A percentile compares a stretch with the other conserved stretches of the same genome.
Conservation (phyloP, 2,797 vertebrate species). For the Amazona ochrocephala region DNA sequence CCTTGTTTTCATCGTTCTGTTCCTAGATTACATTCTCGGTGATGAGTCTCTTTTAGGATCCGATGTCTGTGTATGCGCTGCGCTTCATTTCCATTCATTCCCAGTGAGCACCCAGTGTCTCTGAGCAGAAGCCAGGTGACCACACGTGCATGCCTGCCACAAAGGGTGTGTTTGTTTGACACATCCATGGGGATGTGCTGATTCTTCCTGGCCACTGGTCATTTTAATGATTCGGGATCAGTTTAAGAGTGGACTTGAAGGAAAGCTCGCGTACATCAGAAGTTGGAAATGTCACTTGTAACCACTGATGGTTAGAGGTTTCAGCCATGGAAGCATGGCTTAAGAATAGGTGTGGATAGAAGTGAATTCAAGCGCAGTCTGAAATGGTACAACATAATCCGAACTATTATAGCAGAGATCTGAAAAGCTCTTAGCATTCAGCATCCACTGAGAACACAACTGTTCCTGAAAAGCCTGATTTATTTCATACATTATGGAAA, state of each 20-base stretch:
- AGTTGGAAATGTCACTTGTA: not conserved
- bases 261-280: not conserved
- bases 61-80: not conserved
- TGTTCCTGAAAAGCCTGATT: not conserved
- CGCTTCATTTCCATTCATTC: not conserved
- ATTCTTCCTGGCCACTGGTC: not conserved
- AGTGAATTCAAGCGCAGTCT: not conserved
- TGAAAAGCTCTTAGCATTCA: not conserved
- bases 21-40: not conserved
- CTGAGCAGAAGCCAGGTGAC: rapidly evolving
- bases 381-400: not conserved
- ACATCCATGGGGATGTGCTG: not conserved
- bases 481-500: not conserved
- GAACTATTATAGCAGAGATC: not conserved
- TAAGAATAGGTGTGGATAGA: not conserved
- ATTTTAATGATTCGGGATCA: not conserved
- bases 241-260: not conserved
- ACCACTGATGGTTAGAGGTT: not conserved
- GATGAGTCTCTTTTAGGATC: not conserved
- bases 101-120: not conserved
- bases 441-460: not conserved
- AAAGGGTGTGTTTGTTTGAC: no score
- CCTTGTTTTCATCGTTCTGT: not conserved
- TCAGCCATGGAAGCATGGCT: not conserved
- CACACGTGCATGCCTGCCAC: rapidly evolving